Evolutionary conservation across 2,113 vertebrate genomes (phyloP).

Genomic region (Ariopsis seemanni): DNA sequence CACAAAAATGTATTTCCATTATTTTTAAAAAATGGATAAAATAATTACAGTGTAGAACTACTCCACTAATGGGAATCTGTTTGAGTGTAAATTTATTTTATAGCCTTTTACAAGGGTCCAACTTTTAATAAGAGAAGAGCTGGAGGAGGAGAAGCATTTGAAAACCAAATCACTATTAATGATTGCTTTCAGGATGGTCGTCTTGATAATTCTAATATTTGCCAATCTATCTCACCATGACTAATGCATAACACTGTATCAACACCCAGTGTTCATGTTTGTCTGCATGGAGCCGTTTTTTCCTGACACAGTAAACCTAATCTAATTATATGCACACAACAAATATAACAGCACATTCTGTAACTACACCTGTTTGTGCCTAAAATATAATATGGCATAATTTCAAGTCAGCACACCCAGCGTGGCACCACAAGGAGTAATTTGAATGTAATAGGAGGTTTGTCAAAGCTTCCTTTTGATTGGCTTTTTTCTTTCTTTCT

Average conservation of each 20-base stretch:
- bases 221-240: not conserved
- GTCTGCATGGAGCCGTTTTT: not conserved
- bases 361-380: slow-evolving; percentile 33
- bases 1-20: not conserved
- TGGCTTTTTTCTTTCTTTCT: slow-evolving; percentile 1
- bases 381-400: slow-evolving; percentile 29
- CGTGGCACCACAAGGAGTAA: slow-evolving; percentile 22
- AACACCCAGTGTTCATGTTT: not conserved
- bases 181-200: not conserved
- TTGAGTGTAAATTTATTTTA: not conserved
- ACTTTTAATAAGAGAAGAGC: not conserved
- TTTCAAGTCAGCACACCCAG: slow-evolving; percentile 24
- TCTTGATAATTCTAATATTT: not conserved
- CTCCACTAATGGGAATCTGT: not conserved
- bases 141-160: not conserved
- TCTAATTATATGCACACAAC: slow-evolving; percentile 13
- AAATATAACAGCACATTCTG: slow-evolving; percentile 11
- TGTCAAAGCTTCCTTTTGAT: slow-evolving; percentile 42
- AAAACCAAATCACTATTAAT: not conserved
- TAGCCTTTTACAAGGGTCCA: not conserved
- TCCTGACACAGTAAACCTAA: not conserved
- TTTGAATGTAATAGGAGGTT: slow-evolving; percentile 45
- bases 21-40: not conserved
- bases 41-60: not conserved
- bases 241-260: not conserved